phyloP scores from a whole-genome alignment of 2,888 invertebrate species.

The Pediacus dermestoides region DNA sequence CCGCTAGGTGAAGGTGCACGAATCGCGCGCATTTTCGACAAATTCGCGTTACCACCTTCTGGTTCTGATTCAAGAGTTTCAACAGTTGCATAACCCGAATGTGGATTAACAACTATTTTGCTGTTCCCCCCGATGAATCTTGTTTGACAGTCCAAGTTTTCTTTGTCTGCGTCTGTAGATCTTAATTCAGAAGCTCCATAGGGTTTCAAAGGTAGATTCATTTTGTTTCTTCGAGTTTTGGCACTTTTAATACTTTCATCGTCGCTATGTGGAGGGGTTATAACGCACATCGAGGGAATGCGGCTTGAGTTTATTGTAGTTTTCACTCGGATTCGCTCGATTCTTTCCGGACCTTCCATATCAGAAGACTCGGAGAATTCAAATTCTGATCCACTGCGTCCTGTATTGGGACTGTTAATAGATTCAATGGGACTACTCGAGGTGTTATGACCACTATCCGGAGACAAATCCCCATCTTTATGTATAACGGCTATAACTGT shows the following conservation, averaged over 20 bases:
- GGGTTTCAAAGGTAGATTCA: slow-evolving; percentile 16
- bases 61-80: slow-evolving; percentile 23
- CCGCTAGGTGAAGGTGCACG: slow-evolving; percentile 46
- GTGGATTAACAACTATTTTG: slow-evolving; percentile 42
- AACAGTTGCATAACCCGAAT: slow-evolving; percentile 47
- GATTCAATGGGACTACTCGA: slow-evolving; percentile 77
- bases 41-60: no score
- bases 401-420: slow-evolving; percentile 66
- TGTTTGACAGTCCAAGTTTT: slow-evolving; percentile 22
- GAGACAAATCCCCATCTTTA: slow-evolving; percentile 67
- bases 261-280: slow-evolving; percentile 83
- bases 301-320: slow-evolving; percentile 83
- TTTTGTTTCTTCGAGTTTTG: slow-evolving; percentile 15
- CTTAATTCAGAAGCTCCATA: slow-evolving; percentile 19
- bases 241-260: slow-evolving; percentile 65
- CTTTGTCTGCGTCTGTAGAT: slow-evolving; percentile 24
- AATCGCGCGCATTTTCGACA: slow-evolving; percentile 28
- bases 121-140: slow-evolving; percentile 32
- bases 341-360: slow-evolving; percentile 81
- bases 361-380: slow-evolving; percentile 86
- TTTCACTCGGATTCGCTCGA: slow-evolving; percentile 80
- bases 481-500: slow-evolving; percentile 60
- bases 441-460: slow-evolving; percentile 78
- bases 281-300: slow-evolving; percentile 90
- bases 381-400: slow-evolving; percentile 69